A percentile compares a stretch with the other conserved stretches of the same genome.
phyloP scores from a whole-genome alignment of 1,140 invertebrate species.

The Conopomorpha cramerella region DNA sequence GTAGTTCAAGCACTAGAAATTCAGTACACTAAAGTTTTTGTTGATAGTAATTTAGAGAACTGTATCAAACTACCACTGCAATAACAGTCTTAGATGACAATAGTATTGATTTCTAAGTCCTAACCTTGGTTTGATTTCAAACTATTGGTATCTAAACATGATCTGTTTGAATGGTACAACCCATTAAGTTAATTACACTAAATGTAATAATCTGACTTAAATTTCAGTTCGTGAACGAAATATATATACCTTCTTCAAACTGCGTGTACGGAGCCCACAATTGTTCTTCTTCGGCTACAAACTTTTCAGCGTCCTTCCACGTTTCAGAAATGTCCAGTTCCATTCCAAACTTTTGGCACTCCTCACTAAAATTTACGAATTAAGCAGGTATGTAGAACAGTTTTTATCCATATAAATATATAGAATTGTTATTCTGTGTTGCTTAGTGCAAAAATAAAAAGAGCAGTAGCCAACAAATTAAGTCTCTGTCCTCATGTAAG shows the following conservation, averaged over 20 bases:
- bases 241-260: constrained; percentile 62
- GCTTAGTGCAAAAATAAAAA: neutral
- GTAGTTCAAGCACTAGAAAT: too few species aligned
- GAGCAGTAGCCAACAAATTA: neutral
- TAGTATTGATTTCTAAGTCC: too few species aligned
- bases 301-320: constrained; percentile 56
- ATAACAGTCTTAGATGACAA: too few species aligned
- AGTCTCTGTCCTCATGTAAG: too few species aligned
- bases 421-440: neutral
- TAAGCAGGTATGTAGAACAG: too few species aligned
- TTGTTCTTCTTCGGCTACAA: constrained; percentile 41
- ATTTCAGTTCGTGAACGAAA: neutral
- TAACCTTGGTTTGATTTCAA: too few species aligned
- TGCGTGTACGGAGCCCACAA: constrained; percentile 40
- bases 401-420: too few species aligned
- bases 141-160: too few species aligned
- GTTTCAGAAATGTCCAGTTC: constrained; percentile 65
- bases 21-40: too few species aligned
- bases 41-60: constrained; percentile 1
- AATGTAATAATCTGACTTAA: neutral
- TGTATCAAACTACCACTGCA: too few species aligned
- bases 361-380: constrained; percentile 49
- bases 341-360: constrained; percentile 82
- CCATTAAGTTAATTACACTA: too few species aligned
- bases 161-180: too few species aligned